Evolutionary conservation across 1,140 invertebrate species (phyloP), one percentile per base, ranked within the genome.

Genomic region (Caerostris darwini): DNA sequence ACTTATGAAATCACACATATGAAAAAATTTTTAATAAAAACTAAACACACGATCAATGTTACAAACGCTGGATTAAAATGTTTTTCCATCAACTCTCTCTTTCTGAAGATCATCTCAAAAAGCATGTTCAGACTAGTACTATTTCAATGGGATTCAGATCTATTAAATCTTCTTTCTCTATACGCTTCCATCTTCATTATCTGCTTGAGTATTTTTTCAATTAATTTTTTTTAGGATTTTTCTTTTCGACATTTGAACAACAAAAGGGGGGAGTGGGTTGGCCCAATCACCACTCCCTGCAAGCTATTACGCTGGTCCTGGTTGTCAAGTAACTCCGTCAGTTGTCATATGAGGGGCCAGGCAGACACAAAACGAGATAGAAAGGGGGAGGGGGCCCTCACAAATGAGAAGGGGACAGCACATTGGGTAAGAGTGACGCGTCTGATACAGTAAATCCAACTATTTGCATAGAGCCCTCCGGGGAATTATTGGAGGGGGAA

Each of bases 321-420:
- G 50, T 93, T 93, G 92, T 93, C 90, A 92, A 92, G 81, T 92
- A 85, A 85, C 90, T 92, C 81, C 90, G 90, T 92, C 92, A 93
- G 92, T 93, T 93, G 92, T 93, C 92, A 93, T 92, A 57, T 81
- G 57, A 85, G 82, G 71, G 56, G 82, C 90, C 17, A 85, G 90
- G 92, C 61, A 53, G 19, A 83, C 81, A 56, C 59, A 61, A 50
- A 54, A 86, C 83, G n/a, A 58, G 81, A 56, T 56, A 67, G 69
- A 69, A 71, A 64, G 59, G 56, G 90, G 56, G 59, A 34, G 90
- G 56, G 81, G 90, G 77, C 17, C 19, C n/a, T 54, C 71, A 59
- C 50, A 82, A 59, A 83, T 81, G 77, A 64, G 59, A 71, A 58
- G 90, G 77, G 89, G 56, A 83, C 34, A 77, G 19, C 54, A 77